Evolutionary conservation across 1,140 invertebrate genomes (phyloP), one percentile per base, ranked within the genome.

Genomic region (Stenopsyche tienmushanensis): DNA sequence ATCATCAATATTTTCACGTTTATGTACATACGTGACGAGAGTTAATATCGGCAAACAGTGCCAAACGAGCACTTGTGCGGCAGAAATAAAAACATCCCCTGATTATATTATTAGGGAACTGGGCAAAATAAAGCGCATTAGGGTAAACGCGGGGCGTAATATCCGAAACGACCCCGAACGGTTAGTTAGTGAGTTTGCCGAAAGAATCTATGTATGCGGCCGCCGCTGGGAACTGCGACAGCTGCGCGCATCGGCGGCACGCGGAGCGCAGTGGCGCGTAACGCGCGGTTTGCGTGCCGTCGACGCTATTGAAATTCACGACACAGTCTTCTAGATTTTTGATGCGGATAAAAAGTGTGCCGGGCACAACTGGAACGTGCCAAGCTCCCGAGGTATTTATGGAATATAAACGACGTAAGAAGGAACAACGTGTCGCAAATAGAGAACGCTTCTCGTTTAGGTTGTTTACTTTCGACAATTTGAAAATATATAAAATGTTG

Each of bases 21-120:
- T 34, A 13, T 34, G 29, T 34, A 13, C 29, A 13, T 34, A 34
- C 5, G 29, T 34, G 29, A 7, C 5, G n/a, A n/a, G 29, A 13
- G 29, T 34, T 7, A 34, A 5, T 5, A 34, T 34, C 29, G 29
- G n/a, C n/a, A n/a, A n/a, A n/a, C 29, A 34, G 29, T 13, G 29
- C 29, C 29, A 34, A n/a, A 10, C 8, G 49, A 5, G 15, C 49
- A 21, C 49, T 29, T 24, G 21, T 53, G 50, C 50, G 26, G 10
- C 8, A 17, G 15, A 18, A 34, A 55, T 39, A 34, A 55, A 39
- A 55, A 55, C 52, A 55, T 15, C 26, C 52, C 26, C 52, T 25
- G 26, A 55, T 55, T 55, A 39, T 20, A 17, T 55, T 55, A 34
- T 55, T 55, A 55, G 52, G 2, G 52, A 17, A 17, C n/a, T n/a